phyloP scores from a whole-genome alignment of 1,140 invertebrate genomes.

The Aradophagus sp. region DNA sequence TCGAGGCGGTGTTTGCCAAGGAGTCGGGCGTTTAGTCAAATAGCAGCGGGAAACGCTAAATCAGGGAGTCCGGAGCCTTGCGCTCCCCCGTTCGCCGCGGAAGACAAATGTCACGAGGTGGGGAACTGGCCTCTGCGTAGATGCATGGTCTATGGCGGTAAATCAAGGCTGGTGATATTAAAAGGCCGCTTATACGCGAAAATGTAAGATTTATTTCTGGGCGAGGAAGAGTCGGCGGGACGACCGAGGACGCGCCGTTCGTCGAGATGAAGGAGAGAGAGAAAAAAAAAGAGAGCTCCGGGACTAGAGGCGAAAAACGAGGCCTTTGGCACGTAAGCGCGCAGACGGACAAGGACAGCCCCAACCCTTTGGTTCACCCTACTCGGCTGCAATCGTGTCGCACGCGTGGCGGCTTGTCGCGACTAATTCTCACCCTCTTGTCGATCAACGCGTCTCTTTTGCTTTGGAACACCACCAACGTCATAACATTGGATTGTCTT shows the following conservation, averaged over 20 bases:
- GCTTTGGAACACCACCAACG: no score
- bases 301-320: constrained; percentile 41
- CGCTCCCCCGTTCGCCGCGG: constrained; percentile 57
- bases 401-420: constrained; percentile 58
- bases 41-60: constrained; percentile 66
- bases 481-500: no score
- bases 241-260: constrained; percentile 23
- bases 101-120: constrained; percentile 70
- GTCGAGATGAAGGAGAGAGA: no score
- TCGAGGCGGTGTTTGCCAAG: constrained; percentile 53
- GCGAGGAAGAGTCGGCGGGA: constrained; percentile 39
- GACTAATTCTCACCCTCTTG: constrained; percentile 52
- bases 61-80: constrained; percentile 63
- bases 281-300: constrained; percentile 48
- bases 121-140: constrained; percentile 58
- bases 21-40: constrained; percentile 69
- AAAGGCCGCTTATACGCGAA: constrained; percentile 73
- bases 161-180: constrained; percentile 73
- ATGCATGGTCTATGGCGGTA: constrained; percentile 67
- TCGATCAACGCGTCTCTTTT: constrained; percentile 12
- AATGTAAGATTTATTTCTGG: constrained; percentile 71
- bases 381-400: constrained; percentile 57
- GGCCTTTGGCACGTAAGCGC: constrained; percentile 48
- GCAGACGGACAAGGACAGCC: constrained; percentile 18
- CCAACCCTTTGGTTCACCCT: constrained; percentile 57